Evolutionary conservation across 1,140 invertebrate genomes (phyloP).

Genomic region (Prorops nasuta): DNA sequence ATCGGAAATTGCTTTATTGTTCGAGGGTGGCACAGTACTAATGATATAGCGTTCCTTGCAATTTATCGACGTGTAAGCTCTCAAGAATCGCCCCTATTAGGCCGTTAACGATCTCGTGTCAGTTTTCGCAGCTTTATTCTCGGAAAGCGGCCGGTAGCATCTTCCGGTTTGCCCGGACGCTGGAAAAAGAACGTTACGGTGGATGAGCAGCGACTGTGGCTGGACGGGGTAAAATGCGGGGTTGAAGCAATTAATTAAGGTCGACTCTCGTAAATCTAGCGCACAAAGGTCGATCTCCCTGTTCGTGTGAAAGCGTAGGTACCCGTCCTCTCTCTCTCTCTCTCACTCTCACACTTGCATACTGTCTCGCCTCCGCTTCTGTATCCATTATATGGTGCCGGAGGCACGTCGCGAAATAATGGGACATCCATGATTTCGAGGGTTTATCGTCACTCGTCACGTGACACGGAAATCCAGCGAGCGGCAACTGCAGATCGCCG

Average conservation of each 20-base stretch:
- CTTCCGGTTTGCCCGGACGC: not conserved
- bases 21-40: too few species aligned
- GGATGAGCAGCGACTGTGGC: not conserved
- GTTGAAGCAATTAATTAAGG: not conserved
- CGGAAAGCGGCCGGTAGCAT: not conserved
- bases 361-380: not conserved
- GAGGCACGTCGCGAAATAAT: constrained; percentile 19
- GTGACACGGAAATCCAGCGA: constrained; percentile 27
- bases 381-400: not conserved
- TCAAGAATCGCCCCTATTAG: constrained; percentile 18
- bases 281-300: not conserved
- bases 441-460: constrained; percentile 25
- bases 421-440: constrained; percentile 18
- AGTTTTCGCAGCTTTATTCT: constrained; percentile 13
- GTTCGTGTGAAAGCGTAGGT: not conserved
- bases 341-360: not conserved
- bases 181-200: not conserved
- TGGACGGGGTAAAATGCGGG: not conserved
- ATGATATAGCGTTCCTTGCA: too few species aligned
- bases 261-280: not conserved
- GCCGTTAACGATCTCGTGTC: constrained; percentile 21
- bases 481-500: not conserved
- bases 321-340: not conserved
- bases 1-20: too few species aligned
- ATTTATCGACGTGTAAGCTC: constrained; percentile 20